A percentile compares a stretch with the other conserved stretches of the same genome.
phyloP scores from a whole-genome alignment of 1,140 invertebrate species.

The Penaeus chinensis region DNA sequence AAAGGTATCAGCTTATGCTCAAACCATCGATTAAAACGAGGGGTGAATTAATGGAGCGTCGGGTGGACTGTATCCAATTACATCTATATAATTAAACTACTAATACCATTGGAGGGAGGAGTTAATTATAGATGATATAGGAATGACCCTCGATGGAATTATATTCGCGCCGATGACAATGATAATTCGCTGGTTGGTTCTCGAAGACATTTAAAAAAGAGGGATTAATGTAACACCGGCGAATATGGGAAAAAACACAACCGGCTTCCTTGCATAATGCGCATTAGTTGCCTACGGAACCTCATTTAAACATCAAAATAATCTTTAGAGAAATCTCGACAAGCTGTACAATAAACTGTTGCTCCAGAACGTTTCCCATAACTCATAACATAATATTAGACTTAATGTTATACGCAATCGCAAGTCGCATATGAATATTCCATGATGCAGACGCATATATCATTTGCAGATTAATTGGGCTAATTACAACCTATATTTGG shows the following conservation, averaged over 20 bases:
- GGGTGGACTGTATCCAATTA: slow-evolving; percentile 57
- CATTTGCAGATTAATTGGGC: slow-evolving; percentile 61
- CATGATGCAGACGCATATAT: slow-evolving; percentile 55
- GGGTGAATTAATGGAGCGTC: slow-evolving; percentile 48
- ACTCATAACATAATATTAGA: slow-evolving; percentile 45
- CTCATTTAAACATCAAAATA: no score
- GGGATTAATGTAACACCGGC: no score
- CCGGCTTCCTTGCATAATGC: no score
- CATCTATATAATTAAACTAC: slow-evolving; percentile 57
- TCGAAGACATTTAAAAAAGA: no score
- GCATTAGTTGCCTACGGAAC: no score
- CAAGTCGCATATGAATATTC: slow-evolving; percentile 58
- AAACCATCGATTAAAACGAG: slow-evolving; percentile 41
- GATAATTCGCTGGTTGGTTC: no score
- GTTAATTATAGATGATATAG: background rate
- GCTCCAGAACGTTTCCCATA: background rate
- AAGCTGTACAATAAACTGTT: no score
- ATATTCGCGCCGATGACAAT: no score
- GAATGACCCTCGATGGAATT: no score
- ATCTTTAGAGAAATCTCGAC: no score
- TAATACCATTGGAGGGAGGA: slow-evolving; percentile 15
- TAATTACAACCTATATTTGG: slow-evolving; percentile 62
- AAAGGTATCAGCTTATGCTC: slow-evolving; percentile 38
- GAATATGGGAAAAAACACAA: no score
- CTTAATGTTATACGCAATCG: slow-evolving; percentile 57